phyloP scores from a whole-genome alignment of 2,113 vertebrate genomes.

The Phrynosoma blainvillii region DNA sequence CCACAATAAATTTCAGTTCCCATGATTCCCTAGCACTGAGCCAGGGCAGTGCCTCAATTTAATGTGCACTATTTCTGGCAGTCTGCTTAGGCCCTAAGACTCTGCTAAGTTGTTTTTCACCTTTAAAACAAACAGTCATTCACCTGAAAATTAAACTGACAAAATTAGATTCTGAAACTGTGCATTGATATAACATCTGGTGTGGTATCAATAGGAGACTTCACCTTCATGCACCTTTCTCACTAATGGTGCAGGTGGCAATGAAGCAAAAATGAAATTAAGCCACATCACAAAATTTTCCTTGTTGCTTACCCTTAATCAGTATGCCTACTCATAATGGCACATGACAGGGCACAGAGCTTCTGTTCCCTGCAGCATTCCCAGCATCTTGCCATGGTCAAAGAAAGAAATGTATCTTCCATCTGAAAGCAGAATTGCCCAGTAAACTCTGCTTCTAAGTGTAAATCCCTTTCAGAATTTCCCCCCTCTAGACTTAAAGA shows the following conservation, averaged over 20 bases:
- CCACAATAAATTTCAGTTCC: too few relatives aligned
- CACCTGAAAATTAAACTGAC: neutral
- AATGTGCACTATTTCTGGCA: too few relatives aligned
- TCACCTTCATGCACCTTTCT: neutral
- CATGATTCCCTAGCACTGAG: too few relatives aligned
- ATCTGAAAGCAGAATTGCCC: too few relatives aligned
- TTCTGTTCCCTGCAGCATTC: neutral
- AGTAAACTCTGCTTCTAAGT: neutral
- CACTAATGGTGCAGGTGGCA: neutral
- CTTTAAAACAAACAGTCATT: neutral
- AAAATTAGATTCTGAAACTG: slow-evolving; percentile 9
- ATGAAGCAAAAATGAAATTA: neutral
- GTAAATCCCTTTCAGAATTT: neutral
- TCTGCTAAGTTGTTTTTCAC: neutral
- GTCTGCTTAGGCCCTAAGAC: too few relatives aligned
- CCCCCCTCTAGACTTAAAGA: too few relatives aligned
- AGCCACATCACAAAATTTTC: neutral
- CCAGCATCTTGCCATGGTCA: neutral
- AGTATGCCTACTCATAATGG: neutral
- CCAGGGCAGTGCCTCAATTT: too few relatives aligned
- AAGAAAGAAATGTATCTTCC: too few relatives aligned
- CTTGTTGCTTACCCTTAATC: neutral
- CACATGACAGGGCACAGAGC: neutral
- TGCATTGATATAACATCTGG: slow-evolving; percentile 6
- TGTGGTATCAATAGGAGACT: neutral